phyloP scores from a whole-genome alignment of 2,888 invertebrate species.

The Euproctis similis region DNA sequence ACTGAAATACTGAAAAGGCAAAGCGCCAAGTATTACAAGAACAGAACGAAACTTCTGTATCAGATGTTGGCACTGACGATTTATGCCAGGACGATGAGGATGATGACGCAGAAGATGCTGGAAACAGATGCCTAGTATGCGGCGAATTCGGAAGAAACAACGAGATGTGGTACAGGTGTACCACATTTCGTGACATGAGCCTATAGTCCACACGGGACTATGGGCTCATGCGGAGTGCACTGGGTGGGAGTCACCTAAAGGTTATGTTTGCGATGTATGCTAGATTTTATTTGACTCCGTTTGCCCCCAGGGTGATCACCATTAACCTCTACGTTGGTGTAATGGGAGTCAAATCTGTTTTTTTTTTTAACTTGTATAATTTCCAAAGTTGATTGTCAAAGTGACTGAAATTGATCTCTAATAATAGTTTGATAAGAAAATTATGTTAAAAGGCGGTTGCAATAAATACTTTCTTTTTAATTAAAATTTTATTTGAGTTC shows the following conservation, averaged over 20 bases:
- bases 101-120: conserved; percentile 12
- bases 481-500: too few relatives aligned
- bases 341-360: too few relatives aligned
- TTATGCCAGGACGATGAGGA: conserved; percentile 12
- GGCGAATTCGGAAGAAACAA: conserved; percentile 13
- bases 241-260: conserved; percentile 14
- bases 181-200: too few relatives aligned
- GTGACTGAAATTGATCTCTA: too few relatives aligned
- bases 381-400: too few relatives aligned
- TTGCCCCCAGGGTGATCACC: not conserved
- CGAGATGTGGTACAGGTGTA: conserved; percentile 14
- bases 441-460: too few relatives aligned
- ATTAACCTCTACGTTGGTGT: too few relatives aligned
- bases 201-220: too few relatives aligned
- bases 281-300: conserved; percentile 4
- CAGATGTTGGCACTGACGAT: conserved; percentile 5
- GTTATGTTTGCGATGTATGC: conserved; percentile 12
- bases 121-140: conserved; percentile 9
- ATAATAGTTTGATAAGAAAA: too few relatives aligned
- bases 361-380: too few relatives aligned
- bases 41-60: conserved; percentile 8
- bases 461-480: too few relatives aligned
- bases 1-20: conserved; percentile 8
- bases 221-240: conserved; percentile 13
- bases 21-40: conserved; percentile 13